A percentile compares a stretch with the other conserved stretches of the same genome.
Evolutionary conservation across 2,113 vertebrate species (phyloP).

Genomic region (Odontophorus gujanensis): DNA sequence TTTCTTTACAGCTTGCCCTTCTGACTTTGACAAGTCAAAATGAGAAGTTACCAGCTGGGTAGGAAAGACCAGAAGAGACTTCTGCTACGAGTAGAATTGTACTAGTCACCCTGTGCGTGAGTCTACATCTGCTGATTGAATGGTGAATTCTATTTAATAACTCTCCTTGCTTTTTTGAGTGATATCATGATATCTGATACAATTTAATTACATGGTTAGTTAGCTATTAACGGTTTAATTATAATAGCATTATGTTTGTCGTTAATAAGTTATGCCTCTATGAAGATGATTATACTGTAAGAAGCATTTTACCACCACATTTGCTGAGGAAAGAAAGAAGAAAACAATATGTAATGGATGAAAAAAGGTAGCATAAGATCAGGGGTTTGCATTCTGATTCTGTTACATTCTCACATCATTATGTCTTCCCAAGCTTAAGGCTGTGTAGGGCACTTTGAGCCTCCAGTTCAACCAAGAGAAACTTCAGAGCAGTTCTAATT

Average conservation of each 20-base stretch:
- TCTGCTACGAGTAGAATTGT: not conserved
- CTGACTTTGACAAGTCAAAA: accelerated
- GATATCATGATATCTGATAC: slow-evolving; percentile 31
- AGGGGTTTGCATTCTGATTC: not conserved
- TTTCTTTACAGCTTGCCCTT: not conserved
- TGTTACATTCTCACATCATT: not conserved
- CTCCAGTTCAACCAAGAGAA: not conserved
- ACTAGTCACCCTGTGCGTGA: not conserved
- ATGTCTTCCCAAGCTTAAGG: not conserved
- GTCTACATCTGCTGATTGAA: not conserved
- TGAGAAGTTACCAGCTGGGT: not conserved
- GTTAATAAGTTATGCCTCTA: not conserved
- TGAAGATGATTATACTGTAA: slow-evolving; percentile 3
- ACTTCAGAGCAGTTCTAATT: not conserved
- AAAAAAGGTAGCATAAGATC: not conserved
- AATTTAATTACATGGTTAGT: slow-evolving; percentile 34
- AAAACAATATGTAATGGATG: not conserved
- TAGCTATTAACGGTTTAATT: slow-evolving; percentile 60
- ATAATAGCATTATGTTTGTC: not conserved
- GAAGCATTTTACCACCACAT: not conserved
- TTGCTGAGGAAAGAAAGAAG: not conserved
- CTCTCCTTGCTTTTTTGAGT: not conserved
- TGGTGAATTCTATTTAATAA: slow-evolving; percentile 34
- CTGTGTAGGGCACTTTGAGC: not conserved
- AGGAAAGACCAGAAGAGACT: not conserved